Base-by-base conservation (phyloP, 2,797 vertebrate genomes). In the Phrynocephalus vlangalii region DNA sequence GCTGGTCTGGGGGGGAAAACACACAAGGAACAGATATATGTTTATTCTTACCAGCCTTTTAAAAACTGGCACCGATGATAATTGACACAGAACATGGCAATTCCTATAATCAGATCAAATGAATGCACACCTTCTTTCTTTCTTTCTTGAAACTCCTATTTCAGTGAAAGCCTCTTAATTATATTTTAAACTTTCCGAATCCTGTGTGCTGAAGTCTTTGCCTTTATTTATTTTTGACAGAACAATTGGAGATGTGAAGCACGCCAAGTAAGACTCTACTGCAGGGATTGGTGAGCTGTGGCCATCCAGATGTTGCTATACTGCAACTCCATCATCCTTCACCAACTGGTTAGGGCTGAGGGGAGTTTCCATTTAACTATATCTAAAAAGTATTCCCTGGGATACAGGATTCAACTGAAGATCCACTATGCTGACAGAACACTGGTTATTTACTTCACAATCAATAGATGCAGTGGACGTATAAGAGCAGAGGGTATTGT, bases 1-100 rank as follows among this genome's bases (percentile, higher is more conserved):
- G 98, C 98, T 38, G 98, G 97, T 86, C 99, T 99, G 93, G 86
- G 94, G 93, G 92, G 11, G 92, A 33, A 95, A 95, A 90, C 86
- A 92, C 80, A 92, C 15, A 89, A 66, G 48, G 3, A 8, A 10
- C 38, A 77, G 33, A 26, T 16, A n/a, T 0, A 76, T 56, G 0
- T 44, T 86, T 44, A n/a, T 87, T 85, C 24, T 90, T 56, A 63
- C 87, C 33, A 30, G 0, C 22, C n/a, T 75, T 30, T 88, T 87
- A 0, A 85, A 92, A 92, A 48, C 71, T 0, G 83, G 83, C 16
- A 15, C 44, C 7, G 84, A 20, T 77, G 68, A 72, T 1, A 90
- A 10, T 83, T 11, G 67, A 63, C 9, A 72, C 85, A 86, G 48
- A 92, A 82, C 81, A 20, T 72, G 75, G 85, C 76, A 33, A 80